Conservation (phyloP, 2,888 invertebrate genomes). For the Hypena proboscidalis region DNA sequence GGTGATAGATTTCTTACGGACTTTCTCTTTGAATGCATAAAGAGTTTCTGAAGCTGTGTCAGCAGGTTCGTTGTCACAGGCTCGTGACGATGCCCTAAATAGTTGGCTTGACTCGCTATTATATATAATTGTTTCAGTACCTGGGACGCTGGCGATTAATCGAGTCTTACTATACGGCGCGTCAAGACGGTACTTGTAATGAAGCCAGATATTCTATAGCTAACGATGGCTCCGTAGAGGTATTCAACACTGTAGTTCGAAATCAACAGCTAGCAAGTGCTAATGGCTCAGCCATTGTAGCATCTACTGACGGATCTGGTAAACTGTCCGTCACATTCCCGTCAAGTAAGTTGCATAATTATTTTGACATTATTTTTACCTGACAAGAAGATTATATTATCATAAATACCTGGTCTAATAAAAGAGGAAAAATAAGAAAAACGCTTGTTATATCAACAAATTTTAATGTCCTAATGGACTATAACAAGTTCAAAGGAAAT, state of each 20-base stretch:
- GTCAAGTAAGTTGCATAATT: conserved; percentile 38
- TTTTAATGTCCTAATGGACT: too few species aligned
- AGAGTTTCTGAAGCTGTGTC: too few species aligned
- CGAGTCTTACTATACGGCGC: conserved; percentile 47
- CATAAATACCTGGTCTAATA: too few species aligned
- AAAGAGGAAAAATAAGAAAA: too few species aligned
- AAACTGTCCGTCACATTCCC: conserved; percentile 80
- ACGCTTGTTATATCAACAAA: too few species aligned
- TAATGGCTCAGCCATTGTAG: conserved; percentile 78
- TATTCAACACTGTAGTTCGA: conserved; percentile 60
- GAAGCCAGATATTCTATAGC: conserved; percentile 72
- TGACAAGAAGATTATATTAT: too few species aligned
- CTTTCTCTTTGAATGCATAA: too few species aligned
- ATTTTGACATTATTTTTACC: too few species aligned
- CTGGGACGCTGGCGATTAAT: conserved; percentile 52
- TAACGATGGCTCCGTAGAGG: conserved; percentile 51
- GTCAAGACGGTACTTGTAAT: conserved; percentile 52
- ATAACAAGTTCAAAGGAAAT: too few species aligned
- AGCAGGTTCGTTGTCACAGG: too few species aligned
- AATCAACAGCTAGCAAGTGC: conserved; percentile 77
- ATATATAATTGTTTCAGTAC: conserved; percentile 40
- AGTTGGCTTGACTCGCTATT: background rate
- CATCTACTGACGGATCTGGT: conserved; percentile 72
- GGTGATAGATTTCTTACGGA: too few species aligned
- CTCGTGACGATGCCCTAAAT: too few species aligned